Evolutionary conservation across 92 coral and sea anemone species (phyloP).

Genomic region (Bergia puertoricense): DNA sequence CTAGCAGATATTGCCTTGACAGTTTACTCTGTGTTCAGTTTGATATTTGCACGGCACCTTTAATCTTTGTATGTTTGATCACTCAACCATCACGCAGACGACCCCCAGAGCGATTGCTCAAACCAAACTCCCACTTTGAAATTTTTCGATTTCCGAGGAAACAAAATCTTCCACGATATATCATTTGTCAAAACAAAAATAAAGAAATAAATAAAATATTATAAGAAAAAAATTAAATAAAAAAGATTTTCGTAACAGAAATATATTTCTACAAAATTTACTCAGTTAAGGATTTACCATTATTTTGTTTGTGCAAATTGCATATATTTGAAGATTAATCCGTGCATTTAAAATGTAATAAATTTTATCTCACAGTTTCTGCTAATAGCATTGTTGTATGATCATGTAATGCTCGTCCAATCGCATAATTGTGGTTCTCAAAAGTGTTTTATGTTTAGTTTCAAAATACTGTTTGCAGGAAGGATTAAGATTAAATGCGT

Average conservation of each 20-base stretch:
- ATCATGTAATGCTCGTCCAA: not conserved
- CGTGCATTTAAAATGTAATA: not conserved
- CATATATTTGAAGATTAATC: not conserved
- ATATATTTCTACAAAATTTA: no score
- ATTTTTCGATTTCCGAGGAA: not conserved
- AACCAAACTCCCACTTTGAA: not conserved
- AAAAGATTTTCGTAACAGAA: not conserved
- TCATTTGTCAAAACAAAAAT: no score
- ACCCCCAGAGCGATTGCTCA: not conserved
- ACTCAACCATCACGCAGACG: not conserved
- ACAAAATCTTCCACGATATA: not conserved
- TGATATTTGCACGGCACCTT: not conserved
- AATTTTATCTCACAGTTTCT: not conserved
- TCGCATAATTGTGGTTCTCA: not conserved
- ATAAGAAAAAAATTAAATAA: no score
- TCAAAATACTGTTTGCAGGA: no score
- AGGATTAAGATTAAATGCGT: no score
- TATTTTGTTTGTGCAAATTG: not conserved
- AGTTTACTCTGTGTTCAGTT: not conserved
- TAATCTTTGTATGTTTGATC: not conserved
- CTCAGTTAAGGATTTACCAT: not conserved
- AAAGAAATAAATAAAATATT: no score
- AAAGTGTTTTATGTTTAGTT: no score
- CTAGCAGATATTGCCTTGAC: conserved; percentile 15
- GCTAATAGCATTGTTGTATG: not conserved